Evolutionary conservation across 35 echinoderm and acorn worm species (phyloP).

Genomic region (Apostichopus parvimensis): DNA sequence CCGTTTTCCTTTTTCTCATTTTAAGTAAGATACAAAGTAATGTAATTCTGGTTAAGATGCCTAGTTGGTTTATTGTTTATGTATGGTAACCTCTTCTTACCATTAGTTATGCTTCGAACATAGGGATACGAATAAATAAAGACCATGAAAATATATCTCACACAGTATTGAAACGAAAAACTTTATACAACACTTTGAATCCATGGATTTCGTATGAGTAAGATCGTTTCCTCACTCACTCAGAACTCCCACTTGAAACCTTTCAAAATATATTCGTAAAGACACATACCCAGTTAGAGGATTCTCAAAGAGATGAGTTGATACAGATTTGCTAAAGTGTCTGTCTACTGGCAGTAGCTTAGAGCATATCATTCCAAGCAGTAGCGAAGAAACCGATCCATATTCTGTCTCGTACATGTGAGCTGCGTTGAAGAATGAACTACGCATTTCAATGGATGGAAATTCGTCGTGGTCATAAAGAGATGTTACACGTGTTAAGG

Average conservation of each 20-base stretch:
- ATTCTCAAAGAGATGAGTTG: slow-evolving; percentile 42
- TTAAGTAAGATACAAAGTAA: neutral
- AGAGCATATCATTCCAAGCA: slow-evolving; percentile 7
- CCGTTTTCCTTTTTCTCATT: too few relatives aligned
- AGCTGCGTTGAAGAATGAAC: slow-evolving; percentile 41
- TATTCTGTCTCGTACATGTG: slow-evolving; percentile 23
- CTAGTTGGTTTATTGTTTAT: too few relatives aligned
- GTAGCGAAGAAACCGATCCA: slow-evolving; percentile 18
- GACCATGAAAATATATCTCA: too few relatives aligned
- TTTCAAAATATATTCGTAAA: neutral
- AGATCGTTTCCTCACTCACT: too few relatives aligned
- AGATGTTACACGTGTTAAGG: neutral
- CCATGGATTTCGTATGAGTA: too few relatives aligned
- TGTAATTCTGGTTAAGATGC: too few relatives aligned
- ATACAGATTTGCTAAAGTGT: neutral
- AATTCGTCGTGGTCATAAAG: neutral
- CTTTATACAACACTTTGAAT: too few relatives aligned
- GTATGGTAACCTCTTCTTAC: too few relatives aligned
- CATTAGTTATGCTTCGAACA: too few relatives aligned
- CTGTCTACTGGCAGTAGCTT: slow-evolving; percentile 1
- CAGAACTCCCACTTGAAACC: neutral
- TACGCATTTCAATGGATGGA: neutral
- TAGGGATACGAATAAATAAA: neutral
- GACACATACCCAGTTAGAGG: neutral
- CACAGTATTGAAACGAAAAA: too few relatives aligned